Evolutionary conservation across 2,797 vertebrate species (phyloP).

Genomic region (Schizopygopsis pylzovi): DNA sequence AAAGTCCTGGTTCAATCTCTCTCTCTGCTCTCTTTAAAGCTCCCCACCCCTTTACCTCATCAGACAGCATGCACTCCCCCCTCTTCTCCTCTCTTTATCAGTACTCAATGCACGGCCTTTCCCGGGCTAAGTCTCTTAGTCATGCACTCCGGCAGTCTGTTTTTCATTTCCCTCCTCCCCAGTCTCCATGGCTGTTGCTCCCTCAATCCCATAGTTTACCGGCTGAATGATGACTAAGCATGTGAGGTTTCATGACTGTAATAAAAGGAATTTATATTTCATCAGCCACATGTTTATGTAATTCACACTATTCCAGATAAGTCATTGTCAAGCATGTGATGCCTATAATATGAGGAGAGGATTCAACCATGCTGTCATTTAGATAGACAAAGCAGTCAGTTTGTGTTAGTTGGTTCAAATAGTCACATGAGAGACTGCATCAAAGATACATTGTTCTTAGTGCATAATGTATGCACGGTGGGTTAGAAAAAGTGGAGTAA

Average conservation of each 20-base stretch:
- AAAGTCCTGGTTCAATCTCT: slow-evolving; percentile 71
- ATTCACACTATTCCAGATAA: slow-evolving; percentile 8
- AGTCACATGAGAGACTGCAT: slow-evolving; percentile 13
- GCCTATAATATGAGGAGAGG: background rate
- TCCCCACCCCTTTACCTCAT: slow-evolving; percentile 69
- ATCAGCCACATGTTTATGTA: background rate
- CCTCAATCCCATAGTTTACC: background rate
- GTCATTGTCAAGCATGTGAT: slow-evolving; percentile 37
- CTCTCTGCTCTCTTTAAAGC: slow-evolving; percentile 59
- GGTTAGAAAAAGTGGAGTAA: background rate
- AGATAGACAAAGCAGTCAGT: background rate
- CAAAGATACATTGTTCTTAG: slow-evolving; percentile 18
- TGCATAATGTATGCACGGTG: background rate
- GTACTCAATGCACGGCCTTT: slow-evolving; percentile 57
- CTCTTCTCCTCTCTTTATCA: slow-evolving; percentile 53
- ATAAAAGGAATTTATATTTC: background rate
- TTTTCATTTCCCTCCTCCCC: slow-evolving; percentile 72
- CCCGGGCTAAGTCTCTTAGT: slow-evolving; percentile 67
- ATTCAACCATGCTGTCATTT: slow-evolving; percentile 9
- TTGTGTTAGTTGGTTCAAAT: slow-evolving; percentile 3
- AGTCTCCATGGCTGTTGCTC: background rate
- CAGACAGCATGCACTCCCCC: slow-evolving; percentile 50
- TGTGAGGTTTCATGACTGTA: background rate
- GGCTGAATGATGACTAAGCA: slow-evolving; percentile 19
- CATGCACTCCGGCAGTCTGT: slow-evolving; percentile 77